Conservation (phyloP, 2,888 invertebrate genomes). For the Resseliella maxima region DNA sequence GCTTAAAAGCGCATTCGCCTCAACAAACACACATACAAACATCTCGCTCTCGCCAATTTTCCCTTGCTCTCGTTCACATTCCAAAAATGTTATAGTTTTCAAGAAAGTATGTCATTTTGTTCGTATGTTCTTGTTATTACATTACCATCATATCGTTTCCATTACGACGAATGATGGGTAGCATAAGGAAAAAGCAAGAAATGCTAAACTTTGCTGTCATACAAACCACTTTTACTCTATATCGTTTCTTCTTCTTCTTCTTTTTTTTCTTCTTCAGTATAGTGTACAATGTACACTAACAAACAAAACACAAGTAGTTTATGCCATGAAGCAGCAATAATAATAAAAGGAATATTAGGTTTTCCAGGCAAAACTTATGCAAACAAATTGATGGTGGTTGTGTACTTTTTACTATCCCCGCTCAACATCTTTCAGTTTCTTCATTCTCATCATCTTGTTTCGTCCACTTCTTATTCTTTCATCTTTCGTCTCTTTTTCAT, state of each 20-base stretch:
- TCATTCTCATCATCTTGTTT: too few relatives aligned
- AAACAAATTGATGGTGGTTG: conserved; percentile 41
- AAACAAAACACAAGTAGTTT: neutral
- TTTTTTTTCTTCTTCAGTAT: neutral
- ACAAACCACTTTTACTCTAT: neutral
- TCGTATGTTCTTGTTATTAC: conserved; percentile 43
- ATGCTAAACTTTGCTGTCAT: conserved; percentile 29
- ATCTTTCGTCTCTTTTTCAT: too few relatives aligned
- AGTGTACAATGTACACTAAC: neutral
- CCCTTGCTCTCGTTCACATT: neutral
- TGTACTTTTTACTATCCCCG: too few relatives aligned
- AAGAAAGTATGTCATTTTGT: conserved; percentile 51
- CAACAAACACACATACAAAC: neutral
- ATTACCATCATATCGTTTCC: conserved; percentile 43
- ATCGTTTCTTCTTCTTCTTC: neutral
- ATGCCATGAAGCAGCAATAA: neutral
- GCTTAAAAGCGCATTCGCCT: neutral
- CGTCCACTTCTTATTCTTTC: too few relatives aligned
- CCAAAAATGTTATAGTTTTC: conserved; percentile 14
- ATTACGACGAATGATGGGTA: conserved; percentile 38
- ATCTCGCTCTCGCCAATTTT: neutral
- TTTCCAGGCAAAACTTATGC: conserved; percentile 43
- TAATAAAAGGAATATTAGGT: conserved; percentile 51
- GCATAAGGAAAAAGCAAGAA: conserved; percentile 43
- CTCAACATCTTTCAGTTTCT: too few relatives aligned